Conservation (phyloP, 2,797 vertebrate species). For the Melanogrammus aeglefinus region DNA sequence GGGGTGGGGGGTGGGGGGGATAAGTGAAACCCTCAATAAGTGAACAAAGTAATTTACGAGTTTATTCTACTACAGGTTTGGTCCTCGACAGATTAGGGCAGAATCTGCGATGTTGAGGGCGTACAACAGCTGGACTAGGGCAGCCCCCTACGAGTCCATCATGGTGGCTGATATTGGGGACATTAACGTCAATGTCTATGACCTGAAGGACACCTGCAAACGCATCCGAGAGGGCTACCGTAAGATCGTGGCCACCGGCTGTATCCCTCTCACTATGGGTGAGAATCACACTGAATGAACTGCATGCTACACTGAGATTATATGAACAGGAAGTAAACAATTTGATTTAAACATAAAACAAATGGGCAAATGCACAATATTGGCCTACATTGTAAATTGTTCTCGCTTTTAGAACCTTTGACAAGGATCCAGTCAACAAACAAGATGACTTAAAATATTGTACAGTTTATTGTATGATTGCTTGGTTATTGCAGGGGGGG, state of each 20-base stretch:
- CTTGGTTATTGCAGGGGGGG: conserved; percentile 78
- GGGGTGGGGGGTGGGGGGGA: too few relatives aligned
- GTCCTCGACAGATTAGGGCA: conserved; percentile 83
- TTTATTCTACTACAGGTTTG: conserved; percentile 75
- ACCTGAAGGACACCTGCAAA: conserved; percentile 85
- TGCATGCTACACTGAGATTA: not conserved
- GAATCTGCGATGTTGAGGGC: conserved; percentile 81
- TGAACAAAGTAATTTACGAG: not conserved
- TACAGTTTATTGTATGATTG: not conserved
- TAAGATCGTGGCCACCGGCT: conserved; percentile 71
- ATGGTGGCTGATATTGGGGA: conserved; percentile 88
- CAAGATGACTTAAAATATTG: not conserved
- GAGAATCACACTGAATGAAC: conserved; percentile 35
- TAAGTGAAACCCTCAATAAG: too few relatives aligned
- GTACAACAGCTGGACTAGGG: conserved; percentile 76
- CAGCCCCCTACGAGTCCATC: conserved; percentile 84
- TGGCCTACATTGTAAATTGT: not conserved
- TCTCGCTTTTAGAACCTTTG: not conserved
- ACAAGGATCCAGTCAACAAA: not conserved
- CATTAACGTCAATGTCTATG: conserved; percentile 83
- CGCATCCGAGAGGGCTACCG: conserved; percentile 79
- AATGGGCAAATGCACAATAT: conserved; percentile 1
- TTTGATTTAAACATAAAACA: not conserved
- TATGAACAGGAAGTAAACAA: not conserved
- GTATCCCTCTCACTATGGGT: conserved; percentile 89